Conservation (phyloP, 2,113 vertebrate species). For the Muscicapa adusta region DNA sequence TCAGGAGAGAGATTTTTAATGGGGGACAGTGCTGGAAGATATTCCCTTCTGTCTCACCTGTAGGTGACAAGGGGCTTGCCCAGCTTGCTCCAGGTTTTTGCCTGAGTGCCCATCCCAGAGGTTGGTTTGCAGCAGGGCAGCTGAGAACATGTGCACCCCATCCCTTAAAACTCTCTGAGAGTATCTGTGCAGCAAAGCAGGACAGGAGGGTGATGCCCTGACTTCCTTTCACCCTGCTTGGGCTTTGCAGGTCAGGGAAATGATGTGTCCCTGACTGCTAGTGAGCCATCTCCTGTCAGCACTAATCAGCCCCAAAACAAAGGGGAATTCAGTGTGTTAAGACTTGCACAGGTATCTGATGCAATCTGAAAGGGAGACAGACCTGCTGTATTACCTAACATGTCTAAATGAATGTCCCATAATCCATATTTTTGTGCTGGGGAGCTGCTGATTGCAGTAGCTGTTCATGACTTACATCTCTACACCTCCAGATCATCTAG, state of each 20-base stretch:
- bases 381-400: background rate
- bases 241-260: background rate
- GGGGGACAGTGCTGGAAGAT: background rate
- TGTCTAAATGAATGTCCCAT: background rate
- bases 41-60: background rate
- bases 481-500: background rate
- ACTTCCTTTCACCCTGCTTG: background rate
- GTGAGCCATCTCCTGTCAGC: background rate
- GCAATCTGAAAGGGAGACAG: slow-evolving; percentile 15
- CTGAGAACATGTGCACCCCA: background rate
- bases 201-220: background rate
- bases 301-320: background rate
- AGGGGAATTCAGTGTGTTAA: background rate
- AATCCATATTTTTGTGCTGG: background rate
- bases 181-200: background rate
- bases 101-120: background rate
- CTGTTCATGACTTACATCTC: background rate
- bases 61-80: background rate
- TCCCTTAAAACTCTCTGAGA: background rate
- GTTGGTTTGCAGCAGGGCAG: background rate
- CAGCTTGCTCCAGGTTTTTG: background rate
- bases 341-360: slow-evolving; percentile 36
- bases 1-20: background rate
- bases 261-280: background rate
- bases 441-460: background rate